phyloP scores from a whole-genome alignment of 2,888 invertebrate species.

The Tetragonisca angustula region DNA sequence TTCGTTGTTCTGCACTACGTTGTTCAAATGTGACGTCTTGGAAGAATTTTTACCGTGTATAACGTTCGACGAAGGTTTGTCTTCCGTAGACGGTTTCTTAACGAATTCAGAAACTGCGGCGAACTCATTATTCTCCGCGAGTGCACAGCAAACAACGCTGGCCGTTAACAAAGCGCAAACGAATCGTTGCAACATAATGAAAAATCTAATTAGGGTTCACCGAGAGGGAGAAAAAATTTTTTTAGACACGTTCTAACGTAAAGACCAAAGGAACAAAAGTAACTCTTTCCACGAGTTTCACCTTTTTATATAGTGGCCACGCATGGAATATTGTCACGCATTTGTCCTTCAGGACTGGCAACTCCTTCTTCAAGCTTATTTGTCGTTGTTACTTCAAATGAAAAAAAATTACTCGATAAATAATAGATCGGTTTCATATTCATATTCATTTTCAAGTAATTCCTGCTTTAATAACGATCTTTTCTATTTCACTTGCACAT shows the following conservation, averaged over 20 bases:
- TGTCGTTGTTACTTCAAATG: neutral
- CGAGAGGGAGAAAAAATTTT: neutral
- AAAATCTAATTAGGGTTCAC: neutral
- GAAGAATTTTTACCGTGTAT: conserved; percentile 54
- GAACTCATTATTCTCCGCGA: conserved; percentile 46
- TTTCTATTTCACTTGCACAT: neutral
- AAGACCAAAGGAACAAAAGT: conserved; percentile 57
- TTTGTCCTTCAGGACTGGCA: conserved; percentile 72
- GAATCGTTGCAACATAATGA: conserved; percentile 34
- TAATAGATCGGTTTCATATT: too few species aligned
- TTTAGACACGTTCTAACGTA: conserved; percentile 18
- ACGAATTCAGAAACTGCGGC: conserved; percentile 24
- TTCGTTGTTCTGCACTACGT: neutral
- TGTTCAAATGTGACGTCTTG: conserved; percentile 22
- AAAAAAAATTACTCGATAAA: neutral
- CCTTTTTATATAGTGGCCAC: conserved; percentile 78
- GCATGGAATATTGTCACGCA: conserved; percentile 67
- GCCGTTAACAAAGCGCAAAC: conserved; percentile 26
- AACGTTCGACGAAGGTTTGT: conserved; percentile 34
- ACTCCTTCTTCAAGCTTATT: conserved; percentile 21
- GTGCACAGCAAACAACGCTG: conserved; percentile 20
- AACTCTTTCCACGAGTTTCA: conserved; percentile 78
- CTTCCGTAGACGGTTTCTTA: conserved; percentile 23
- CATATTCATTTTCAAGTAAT: neutral
- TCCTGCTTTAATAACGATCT: neutral